Evolutionary conservation across 1,140 invertebrate species (phyloP).

Genomic region (Druon quercuslanigerum): DNA sequence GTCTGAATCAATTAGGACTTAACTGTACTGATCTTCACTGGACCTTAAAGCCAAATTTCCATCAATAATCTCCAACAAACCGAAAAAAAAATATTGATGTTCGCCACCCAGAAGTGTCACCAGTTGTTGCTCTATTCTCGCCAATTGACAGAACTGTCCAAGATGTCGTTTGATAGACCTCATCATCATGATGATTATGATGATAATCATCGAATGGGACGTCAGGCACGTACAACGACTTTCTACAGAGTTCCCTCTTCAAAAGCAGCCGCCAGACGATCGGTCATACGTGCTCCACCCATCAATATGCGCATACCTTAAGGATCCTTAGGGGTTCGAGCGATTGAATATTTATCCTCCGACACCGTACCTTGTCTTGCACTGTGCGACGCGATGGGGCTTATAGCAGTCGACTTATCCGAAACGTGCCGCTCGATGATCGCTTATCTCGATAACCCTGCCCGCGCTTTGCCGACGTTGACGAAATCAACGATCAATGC

Average conservation of each 20-base stretch:
- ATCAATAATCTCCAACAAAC: too few species aligned
- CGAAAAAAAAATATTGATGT: background rate
- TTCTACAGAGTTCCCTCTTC: conserved; percentile 22
- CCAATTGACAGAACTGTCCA: conserved; percentile 18
- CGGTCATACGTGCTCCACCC: conserved; percentile 32
- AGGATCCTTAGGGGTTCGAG: conserved; percentile 32
- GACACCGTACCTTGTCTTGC: conserved; percentile 27
- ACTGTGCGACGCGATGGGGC: background rate
- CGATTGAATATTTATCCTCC: conserved; percentile 45
- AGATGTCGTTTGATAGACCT: conserved; percentile 4
- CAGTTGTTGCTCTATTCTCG: background rate
- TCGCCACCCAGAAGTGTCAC: background rate
- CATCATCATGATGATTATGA: conserved; percentile 1
- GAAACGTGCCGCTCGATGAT: conserved; percentile 30
- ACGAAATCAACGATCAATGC: conserved; percentile 26
- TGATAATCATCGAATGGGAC: background rate
- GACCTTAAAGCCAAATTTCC: too few species aligned
- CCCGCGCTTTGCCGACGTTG: conserved; percentile 14
- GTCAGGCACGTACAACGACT: conserved; percentile 20
- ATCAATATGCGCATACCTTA: conserved; percentile 42
- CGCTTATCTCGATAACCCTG: conserved; percentile 42
- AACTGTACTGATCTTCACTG: too few species aligned
- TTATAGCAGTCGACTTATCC: conserved; percentile 4
- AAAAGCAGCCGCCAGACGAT: conserved; percentile 28
- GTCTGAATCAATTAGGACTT: too few species aligned